Evolutionary conservation across 1,140 invertebrate species (phyloP).

Genomic region (Yoshiicerus persimilis): DNA sequence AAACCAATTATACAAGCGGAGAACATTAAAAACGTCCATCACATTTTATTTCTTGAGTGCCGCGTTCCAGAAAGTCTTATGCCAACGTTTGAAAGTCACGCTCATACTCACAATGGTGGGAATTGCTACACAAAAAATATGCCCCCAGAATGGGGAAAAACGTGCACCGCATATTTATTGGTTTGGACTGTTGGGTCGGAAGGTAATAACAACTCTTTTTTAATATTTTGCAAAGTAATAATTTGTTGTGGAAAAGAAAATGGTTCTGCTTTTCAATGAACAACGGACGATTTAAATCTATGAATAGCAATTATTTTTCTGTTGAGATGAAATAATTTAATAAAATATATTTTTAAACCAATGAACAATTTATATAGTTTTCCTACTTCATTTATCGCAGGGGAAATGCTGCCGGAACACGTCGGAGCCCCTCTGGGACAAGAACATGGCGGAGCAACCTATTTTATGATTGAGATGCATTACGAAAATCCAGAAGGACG

Average conservation of each 20-base stretch:
- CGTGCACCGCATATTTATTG: constrained; percentile 72
- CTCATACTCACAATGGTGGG: constrained; percentile 63
- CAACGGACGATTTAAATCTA: too few species aligned
- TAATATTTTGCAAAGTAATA: too few species aligned
- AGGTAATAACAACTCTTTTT: constrained; percentile 61
- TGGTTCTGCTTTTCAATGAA: too few species aligned
- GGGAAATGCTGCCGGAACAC: constrained; percentile 77
- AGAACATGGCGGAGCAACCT: constrained; percentile 65
- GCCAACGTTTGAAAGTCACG: constrained; percentile 61
- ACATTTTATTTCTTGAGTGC: constrained; percentile 81
- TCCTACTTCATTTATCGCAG: constrained; percentile 61
- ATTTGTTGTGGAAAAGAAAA: too few species aligned
- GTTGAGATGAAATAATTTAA: too few species aligned
- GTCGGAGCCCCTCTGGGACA: constrained; percentile 78
- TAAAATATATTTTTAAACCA: too few species aligned
- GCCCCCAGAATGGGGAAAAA: constrained; percentile 71
- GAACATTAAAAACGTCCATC: constrained; percentile 65
- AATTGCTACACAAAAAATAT: constrained; percentile 71
- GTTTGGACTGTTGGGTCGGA: constrained; percentile 79
- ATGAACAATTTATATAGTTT: too few species aligned
- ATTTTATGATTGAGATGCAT: constrained; percentile 86
- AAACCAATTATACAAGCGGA: constrained; percentile 61
- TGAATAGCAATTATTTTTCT: too few species aligned
- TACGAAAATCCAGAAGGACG: constrained; percentile 75
- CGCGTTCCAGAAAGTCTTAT: constrained; percentile 53